A percentile compares a stretch with the other conserved stretches of the same genome.
Evolutionary conservation across 1,140 invertebrate species (phyloP).

Genomic region (Aethina tumida): DNA sequence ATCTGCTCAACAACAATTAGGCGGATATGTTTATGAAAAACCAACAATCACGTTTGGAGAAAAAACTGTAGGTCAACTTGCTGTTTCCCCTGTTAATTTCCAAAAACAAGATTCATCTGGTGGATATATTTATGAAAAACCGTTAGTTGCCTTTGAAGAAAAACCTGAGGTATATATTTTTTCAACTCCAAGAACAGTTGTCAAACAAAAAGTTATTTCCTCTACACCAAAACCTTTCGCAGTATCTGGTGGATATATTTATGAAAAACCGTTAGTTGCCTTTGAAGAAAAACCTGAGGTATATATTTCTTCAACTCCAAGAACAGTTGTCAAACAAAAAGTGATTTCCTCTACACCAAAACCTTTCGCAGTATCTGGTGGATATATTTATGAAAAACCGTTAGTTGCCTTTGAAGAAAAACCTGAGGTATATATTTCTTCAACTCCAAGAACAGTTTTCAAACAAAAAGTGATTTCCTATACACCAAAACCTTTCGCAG

Average conservation of each 20-base stretch:
- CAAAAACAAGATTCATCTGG: slow-evolving; percentile 8
- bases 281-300: slow-evolving; percentile 8
- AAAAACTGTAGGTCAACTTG: slow-evolving; percentile 13
- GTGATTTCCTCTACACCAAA: slow-evolving; percentile 7
- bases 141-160: slow-evolving; percentile 23
- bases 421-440: slow-evolving; percentile 2
- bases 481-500: no score
- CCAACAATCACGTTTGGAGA: slow-evolving; percentile 37
- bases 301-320: slow-evolving; percentile 1
- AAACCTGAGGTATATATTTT: slow-evolving; percentile 13
- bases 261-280: slow-evolving; percentile 10
- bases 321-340: neutral
- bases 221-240: neutral
- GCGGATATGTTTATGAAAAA: slow-evolving; percentile 24
- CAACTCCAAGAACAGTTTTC: slow-evolving; percentile 3
- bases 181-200: slow-evolving; percentile 8
- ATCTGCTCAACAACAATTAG: no score
- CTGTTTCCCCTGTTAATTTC: neutral
- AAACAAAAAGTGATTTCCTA: no score
- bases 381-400: slow-evolving; percentile 10
- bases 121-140: slow-evolving; percentile 28
- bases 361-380: slow-evolving; percentile 7
- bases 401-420: slow-evolving; percentile 11
- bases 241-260: slow-evolving; percentile 5
- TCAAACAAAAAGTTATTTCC: slow-evolving; percentile 2